Evolutionary conservation across 2,888 invertebrate species (phyloP).

Genomic region (Magallana nippona): DNA sequence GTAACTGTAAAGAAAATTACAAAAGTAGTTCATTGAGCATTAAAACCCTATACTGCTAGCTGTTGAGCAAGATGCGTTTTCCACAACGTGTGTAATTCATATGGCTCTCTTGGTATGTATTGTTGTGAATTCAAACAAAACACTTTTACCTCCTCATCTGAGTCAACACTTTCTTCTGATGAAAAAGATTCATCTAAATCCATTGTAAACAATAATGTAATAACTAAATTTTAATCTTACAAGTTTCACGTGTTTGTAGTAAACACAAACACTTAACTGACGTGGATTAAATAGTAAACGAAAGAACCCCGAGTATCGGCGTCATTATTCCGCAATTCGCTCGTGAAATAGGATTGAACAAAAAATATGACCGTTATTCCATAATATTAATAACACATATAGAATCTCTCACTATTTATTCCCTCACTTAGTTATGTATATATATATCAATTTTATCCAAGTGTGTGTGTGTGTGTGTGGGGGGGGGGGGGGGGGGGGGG

Average conservation of each 20-base stretch:
- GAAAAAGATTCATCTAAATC: constrained; percentile 34
- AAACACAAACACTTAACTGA: constrained; percentile 7
- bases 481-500: too few relatives aligned
- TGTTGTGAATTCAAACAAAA: background rate
- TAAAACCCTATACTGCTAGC: too few relatives aligned
- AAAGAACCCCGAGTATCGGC: background rate
- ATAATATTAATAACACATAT: too few relatives aligned
- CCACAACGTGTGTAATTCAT: too few relatives aligned
- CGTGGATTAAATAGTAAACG: background rate
- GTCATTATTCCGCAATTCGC: background rate
- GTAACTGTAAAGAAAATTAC: constrained; percentile 84
- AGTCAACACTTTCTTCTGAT: constrained; percentile 54
- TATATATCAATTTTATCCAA: too few relatives aligned
- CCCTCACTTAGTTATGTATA: too few relatives aligned
- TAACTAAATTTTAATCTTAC: too few relatives aligned
- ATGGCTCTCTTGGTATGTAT: background rate
- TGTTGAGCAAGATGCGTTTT: too few relatives aligned
- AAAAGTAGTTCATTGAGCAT: background rate
- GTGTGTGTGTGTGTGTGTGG: too few relatives aligned
- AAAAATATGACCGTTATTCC: too few relatives aligned
- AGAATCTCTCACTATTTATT: too few relatives aligned
- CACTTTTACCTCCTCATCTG: constrained; percentile 56
- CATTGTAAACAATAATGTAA: background rate
- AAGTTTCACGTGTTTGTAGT: constrained; percentile 12
- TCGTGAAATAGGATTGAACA: too few relatives aligned